Conservation (phyloP, 2,113 vertebrate species). For the Felis catus region F.catus_Fca126_mat1.0 CM031420.1:76686501-76687000, state of each 20-base stretch:
- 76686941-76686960: background rate
- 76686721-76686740: background rate
- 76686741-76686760: background rate
- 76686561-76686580: conserved; percentile 5
- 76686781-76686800: background rate
- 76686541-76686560: background rate
- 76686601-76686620: background rate
- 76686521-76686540: background rate
- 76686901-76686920: background rate
- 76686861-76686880: background rate
- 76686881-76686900: conserved; percentile 11
- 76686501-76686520: background rate
- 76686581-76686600: background rate
- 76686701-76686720: background rate
- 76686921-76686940: background rate
- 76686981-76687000: background rate
- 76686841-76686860: conserved; percentile 34
- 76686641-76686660: background rate
- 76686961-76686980: conserved; percentile 18
- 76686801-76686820: background rate
- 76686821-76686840: background rate
- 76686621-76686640: background rate
- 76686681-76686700: background rate
- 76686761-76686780: background rate
- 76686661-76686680: background rate